phyloP scores from a whole-genome alignment of 2,113 vertebrate genomes.

The Seriola quinqueradiata region DNA sequence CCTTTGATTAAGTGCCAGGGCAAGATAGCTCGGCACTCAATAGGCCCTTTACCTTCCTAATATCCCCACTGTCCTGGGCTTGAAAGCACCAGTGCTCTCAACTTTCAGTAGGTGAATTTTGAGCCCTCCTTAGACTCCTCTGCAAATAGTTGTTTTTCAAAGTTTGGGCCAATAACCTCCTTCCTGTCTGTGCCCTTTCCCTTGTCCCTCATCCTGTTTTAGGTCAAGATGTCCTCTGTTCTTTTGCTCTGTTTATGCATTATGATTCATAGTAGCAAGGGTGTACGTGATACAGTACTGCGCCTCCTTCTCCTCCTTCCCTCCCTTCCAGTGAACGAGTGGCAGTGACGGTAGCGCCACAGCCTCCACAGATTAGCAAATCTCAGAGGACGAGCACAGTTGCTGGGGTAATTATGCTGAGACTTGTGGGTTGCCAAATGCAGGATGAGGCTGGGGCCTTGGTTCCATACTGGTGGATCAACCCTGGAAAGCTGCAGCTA shows the following conservation, averaged over 20 bases:
- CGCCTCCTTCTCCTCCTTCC: constrained; percentile 45
- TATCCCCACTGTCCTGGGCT: constrained; percentile 86
- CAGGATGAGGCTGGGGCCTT: constrained; percentile 53
- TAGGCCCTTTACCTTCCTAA: constrained; percentile 88
- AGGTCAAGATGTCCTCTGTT: constrained; percentile 86
- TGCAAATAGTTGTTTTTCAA: constrained; percentile 85
- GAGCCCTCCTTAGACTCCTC: constrained; percentile 84
- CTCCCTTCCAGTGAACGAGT: constrained; percentile 54
- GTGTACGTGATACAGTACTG: constrained; percentile 59
- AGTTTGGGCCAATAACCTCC: constrained; percentile 72
- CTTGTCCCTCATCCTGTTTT: constrained; percentile 81
- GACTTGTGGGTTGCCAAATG: constrained; percentile 59
- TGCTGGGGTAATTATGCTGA: constrained; percentile 64
- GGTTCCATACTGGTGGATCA: constrained; percentile 59
- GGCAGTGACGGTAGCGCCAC: constrained; percentile 55
- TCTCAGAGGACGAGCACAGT: constrained; percentile 57
- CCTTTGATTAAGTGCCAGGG: constrained; percentile 99
- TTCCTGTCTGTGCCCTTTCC: constrained; percentile 65
- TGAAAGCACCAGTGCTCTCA: constrained; percentile 86
- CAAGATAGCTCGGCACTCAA: constrained; percentile 92
- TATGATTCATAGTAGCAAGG: constrained; percentile 72
- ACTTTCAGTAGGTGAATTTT: constrained; percentile 86
- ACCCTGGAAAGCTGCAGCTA: constrained; percentile 50
- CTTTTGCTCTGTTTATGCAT: constrained; percentile 80
- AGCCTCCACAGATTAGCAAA: constrained; percentile 65